phyloP scores from a whole-genome alignment of 2,113 vertebrate genomes.

The Pedionomus torquatus region DNA sequence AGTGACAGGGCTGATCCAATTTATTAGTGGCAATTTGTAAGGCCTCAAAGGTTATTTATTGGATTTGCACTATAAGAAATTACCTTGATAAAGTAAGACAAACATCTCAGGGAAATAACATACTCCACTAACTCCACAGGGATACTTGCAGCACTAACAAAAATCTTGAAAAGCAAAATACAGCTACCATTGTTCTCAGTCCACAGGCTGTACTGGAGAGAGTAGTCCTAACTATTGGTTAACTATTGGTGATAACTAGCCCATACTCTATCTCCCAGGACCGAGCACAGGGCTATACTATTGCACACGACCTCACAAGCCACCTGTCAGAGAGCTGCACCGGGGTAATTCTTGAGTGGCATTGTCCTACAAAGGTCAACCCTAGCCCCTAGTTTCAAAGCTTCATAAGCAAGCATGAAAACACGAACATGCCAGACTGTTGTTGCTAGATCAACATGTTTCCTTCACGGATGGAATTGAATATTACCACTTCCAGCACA shows the following conservation, averaged over 20 bases:
- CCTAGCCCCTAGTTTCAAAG: not conserved
- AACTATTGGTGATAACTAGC: not conserved
- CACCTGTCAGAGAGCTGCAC: not conserved
- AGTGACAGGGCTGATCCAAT: not conserved
- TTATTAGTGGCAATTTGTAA: not conserved
- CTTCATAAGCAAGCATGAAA: not conserved
- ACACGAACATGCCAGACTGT: not conserved
- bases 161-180: not conserved
- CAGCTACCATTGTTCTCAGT: not conserved
- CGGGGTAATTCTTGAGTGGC: not conserved
- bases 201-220: not conserved
- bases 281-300: not conserved
- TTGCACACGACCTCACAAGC: not conserved
- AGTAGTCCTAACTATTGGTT: not conserved
- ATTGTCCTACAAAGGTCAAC: accelerated
- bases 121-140: not conserved
- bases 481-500: not conserved
- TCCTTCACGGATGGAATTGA: not conserved
- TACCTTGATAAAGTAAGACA: not conserved
- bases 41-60: not conserved
- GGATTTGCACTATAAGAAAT: not conserved
- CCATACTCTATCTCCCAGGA: not conserved
- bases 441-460: accelerated
- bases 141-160: not conserved
- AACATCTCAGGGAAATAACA: not conserved